These are phyloP conservation scores for Bradypodion ventrale DNA, from an alignment of 2,797 vertebrate genomes.

Conservation along the genomic window DNA sequence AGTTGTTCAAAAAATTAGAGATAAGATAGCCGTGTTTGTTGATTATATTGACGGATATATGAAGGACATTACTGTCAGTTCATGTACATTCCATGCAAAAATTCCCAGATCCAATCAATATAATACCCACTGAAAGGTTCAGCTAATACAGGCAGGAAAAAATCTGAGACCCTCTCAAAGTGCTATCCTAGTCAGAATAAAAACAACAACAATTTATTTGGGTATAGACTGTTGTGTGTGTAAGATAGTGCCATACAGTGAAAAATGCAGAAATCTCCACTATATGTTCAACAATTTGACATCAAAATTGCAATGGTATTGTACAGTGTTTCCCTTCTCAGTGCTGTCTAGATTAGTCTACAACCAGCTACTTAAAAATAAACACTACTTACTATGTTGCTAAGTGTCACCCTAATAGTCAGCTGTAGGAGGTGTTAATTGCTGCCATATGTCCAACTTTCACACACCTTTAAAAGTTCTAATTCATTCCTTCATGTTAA, in stretches of 20 bases:
- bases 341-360: constrained; percentile 25
- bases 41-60: no score
- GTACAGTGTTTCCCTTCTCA: constrained; percentile 31
- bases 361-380: constrained; percentile 25
- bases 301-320: constrained; percentile 37
- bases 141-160: no score
- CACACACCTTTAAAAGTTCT: constrained; percentile 33
- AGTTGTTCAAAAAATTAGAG: no score
- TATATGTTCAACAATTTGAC: constrained; percentile 23
- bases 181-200: no score
- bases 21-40: no score
- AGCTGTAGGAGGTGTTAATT: constrained; percentile 40
- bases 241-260: background rate
- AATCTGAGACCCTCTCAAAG: no score
- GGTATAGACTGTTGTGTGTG: no score
- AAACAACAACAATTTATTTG: no score
- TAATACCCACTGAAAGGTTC: no score
- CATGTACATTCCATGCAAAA: no score
- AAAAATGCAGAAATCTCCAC: background rate
- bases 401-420: background rate
- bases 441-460: background rate
- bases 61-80: no score
- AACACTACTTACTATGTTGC: constrained; percentile 12
- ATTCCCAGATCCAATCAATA: no score
- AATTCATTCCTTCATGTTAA: constrained; percentile 22